Evolutionary conservation across 2,113 vertebrate genomes (phyloP), one percentile per base, ranked within the genome.

Genomic region (Hydrolagus affinis): DNA sequence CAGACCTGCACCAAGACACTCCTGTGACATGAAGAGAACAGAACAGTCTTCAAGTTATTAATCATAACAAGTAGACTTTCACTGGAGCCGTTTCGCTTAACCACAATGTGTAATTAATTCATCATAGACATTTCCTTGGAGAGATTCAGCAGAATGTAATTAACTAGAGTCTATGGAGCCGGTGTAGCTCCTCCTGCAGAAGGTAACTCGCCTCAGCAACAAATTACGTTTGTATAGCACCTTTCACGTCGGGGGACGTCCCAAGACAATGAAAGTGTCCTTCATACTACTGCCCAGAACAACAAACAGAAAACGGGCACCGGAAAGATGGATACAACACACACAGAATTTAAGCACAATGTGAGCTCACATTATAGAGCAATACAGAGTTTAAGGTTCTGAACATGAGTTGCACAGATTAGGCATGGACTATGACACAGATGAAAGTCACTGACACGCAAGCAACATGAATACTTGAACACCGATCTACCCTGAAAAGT

Each of bases 91-190:
- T 15, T 74, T 74, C 28, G 30, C 17, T 32, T 21, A 83, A 83
- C 23, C 11, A 68, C 28, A 32, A 83, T 32, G 30, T 66, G 62
- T 66, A 66, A 83, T 83, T 83, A 83, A 83, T 83, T 83, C 78
- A 14, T 68, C 25, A 66, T 28, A 66, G 78, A 19, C 25, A 83
- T 68, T 68, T 32, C 78, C 78, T 68, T 17, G 11, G 78, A 83
- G 78, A 83, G 62, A 83, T 83, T 83, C 60, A 12, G 66, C 78
- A 83, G 60, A 83, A 66, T 66, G 60, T 32, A 66, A 68, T 32
- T 83, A 32, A n/a, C 78, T 4, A 68, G 7, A 60, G 32, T 28
- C 60, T 83, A 30, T 68, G 78, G 78, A 66, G 59, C 23, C 66
- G 9, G 15, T 15, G 25, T 68, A 17, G 62, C 28, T 83, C 78